Evolutionary conservation across 2,888 invertebrate species (phyloP).

Genomic region (Sinhomidia bicolor): DNA sequence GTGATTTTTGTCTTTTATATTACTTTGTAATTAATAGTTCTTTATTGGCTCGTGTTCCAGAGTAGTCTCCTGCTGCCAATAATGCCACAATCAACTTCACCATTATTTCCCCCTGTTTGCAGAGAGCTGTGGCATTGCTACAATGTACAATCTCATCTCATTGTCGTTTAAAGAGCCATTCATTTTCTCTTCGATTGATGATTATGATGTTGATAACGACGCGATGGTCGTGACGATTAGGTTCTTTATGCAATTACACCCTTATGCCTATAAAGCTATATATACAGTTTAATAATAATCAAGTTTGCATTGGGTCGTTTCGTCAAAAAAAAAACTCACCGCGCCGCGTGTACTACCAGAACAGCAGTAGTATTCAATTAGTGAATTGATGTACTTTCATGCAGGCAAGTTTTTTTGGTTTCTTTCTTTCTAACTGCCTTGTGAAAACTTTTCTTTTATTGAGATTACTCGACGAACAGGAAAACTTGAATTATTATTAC

Average conservation of each 20-base stretch:
- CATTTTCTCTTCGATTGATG: conserved; percentile 35
- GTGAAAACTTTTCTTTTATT: conserved; percentile 42
- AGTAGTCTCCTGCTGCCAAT: background rate
- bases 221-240: conserved; percentile 8
- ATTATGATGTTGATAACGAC: background rate
- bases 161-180: conserved; percentile 28
- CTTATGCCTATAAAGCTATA: background rate
- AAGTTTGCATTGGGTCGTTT: conserved; percentile 9
- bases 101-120: too few species aligned
- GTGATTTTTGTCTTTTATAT: conserved; percentile 3
- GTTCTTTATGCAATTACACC: conserved; percentile 41
- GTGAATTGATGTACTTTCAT: background rate
- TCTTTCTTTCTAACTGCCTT: background rate
- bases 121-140: background rate
- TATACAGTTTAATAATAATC: background rate
- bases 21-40: background rate
- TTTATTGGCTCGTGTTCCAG: background rate
- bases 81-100: too few species aligned
- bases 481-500: background rate
- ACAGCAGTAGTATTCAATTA: background rate
- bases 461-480: background rate
- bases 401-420: background rate
- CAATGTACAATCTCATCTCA: background rate
- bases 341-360: background rate
- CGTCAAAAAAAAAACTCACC: background rate